phyloP scores from a whole-genome alignment of 1,140 invertebrate genomes.

The Drosophila murphyi region DNA sequence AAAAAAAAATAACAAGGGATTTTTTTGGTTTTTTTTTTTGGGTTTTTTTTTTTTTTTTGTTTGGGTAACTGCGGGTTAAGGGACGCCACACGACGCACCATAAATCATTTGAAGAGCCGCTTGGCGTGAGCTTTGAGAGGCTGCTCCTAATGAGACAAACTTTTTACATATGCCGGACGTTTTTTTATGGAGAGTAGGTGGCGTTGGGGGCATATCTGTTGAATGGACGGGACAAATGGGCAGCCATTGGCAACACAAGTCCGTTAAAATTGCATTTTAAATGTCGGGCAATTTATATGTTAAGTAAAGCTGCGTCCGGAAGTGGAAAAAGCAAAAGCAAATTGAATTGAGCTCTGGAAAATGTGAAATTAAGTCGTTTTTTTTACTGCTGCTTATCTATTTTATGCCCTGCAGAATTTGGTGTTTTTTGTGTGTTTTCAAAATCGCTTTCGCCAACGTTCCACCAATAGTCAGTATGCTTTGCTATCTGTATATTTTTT shows the following conservation, averaged over 20 bases:
- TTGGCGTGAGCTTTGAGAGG: slow-evolving; percentile 27
- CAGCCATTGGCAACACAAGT: slow-evolving; percentile 44
- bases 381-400: slow-evolving; percentile 19
- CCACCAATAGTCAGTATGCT: neutral
- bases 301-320: slow-evolving; percentile 46
- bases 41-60: neutral
- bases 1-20: slow-evolving; percentile 35
- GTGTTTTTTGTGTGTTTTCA: slow-evolving; percentile 3
- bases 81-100: slow-evolving; percentile 43
- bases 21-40: neutral
- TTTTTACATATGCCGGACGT: slow-evolving; percentile 48
- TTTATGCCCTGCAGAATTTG: neutral
- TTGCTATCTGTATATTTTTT: neutral
- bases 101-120: slow-evolving; percentile 70
- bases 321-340: slow-evolving; percentile 29
- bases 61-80: slow-evolving; percentile 24
- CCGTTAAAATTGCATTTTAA: slow-evolving; percentile 65
- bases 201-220: slow-evolving; percentile 19
- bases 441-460: neutral
- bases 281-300: slow-evolving; percentile 67
- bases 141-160: slow-evolving; percentile 65
- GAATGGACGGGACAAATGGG: slow-evolving; percentile 55
- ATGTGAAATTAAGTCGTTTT: slow-evolving; percentile 21
- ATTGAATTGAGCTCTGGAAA: slow-evolving; percentile 48
- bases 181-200: slow-evolving; percentile 12